These are phyloP conservation scores for Limnephilus auricula DNA, from an alignment of 2,888 invertebrate species.

Conservation along the genomic window DNA sequence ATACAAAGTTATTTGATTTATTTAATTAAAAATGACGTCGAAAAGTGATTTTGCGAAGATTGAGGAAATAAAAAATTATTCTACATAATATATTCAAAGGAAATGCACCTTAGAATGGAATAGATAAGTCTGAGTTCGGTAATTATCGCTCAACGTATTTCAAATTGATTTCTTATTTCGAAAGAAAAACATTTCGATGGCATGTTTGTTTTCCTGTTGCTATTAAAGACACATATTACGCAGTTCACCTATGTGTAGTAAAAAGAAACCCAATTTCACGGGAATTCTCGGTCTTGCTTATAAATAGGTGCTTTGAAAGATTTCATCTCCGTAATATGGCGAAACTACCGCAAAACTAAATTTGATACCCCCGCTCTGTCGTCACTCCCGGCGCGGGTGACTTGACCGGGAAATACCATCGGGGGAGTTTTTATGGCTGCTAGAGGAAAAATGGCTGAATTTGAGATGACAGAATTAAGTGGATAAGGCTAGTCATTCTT, in stretches of 20 bases:
- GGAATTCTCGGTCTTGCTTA: slow-evolving; percentile 18
- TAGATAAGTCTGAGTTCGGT: neutral
- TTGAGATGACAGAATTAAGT: neutral
- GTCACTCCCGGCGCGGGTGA: neutral
- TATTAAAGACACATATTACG: neutral
- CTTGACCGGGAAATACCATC: slow-evolving; percentile 17
- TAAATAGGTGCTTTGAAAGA: slow-evolving; percentile 2
- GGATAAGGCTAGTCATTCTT: neutral
- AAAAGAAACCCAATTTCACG: neutral
- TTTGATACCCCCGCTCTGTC: slow-evolving; percentile 9
- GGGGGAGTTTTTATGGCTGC: slow-evolving; percentile 14
- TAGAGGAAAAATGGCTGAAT: slow-evolving; percentile 36
- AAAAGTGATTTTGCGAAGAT: too few relatives aligned
- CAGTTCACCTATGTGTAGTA: neutral
- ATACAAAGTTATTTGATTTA: too few relatives aligned
- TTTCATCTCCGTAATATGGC: slow-evolving; percentile 38
- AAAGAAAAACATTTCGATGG: neutral
- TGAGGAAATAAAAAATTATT: too few relatives aligned
- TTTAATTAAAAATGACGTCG: too few relatives aligned
- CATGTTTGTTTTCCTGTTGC: neutral
- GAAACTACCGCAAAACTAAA: slow-evolving; percentile 45
- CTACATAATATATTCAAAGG: neutral
- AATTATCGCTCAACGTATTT: neutral
- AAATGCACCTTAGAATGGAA: neutral
- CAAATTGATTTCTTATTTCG: neutral